Percentiles rank a stretch among this genome's conserved stretches.
These are phyloP conservation scores for Styela plicata DNA, from an alignment of 23 tunicate genomes.

Conservation along the genomic window DNA sequence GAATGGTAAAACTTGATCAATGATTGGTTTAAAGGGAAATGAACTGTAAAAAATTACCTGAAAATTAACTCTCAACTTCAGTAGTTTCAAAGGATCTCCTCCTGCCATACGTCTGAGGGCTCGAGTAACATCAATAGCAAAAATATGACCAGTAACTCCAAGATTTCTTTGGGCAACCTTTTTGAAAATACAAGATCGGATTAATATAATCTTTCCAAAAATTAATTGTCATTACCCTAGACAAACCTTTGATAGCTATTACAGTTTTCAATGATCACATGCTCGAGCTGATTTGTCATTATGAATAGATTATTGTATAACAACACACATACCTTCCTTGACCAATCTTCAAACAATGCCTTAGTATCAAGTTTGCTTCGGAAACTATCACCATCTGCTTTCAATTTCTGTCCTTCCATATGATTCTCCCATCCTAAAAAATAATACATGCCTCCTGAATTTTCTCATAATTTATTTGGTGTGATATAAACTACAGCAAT, in stretches of 20 bases:
- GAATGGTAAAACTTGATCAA: too few relatives aligned
- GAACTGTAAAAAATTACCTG: conserved; percentile 74
- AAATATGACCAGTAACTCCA: conserved; percentile 84
- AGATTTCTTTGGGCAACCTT: conserved; percentile 86
- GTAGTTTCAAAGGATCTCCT: conserved; percentile 54
- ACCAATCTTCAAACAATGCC: conserved; percentile 86
- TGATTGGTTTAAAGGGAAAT: background rate
- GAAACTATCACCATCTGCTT: conserved; percentile 87
- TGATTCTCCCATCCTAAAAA: conserved; percentile 94
- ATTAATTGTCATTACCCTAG: too few relatives aligned
- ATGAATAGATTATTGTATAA: too few relatives aligned
- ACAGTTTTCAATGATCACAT: too few relatives aligned
- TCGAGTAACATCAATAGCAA: conserved; percentile 83
- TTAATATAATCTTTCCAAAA: too few relatives aligned
- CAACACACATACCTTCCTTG: conserved; percentile 41
- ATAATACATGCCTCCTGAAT: too few relatives aligned
- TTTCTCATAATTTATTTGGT: too few relatives aligned
- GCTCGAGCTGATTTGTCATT: too few relatives aligned
- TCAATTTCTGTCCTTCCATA: conserved; percentile 92
- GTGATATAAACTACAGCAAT: too few relatives aligned
- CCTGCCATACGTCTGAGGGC: conserved; percentile 27
- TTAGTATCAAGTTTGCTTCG: conserved; percentile 83
- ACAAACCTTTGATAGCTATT: too few relatives aligned
- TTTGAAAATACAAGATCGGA: too few relatives aligned
- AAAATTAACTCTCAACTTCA: conserved; percentile 68